Percentiles rank a stretch among this genome's conserved stretches.
Conservation (phyloP, 2,888 invertebrate species). For the Thera obeliscata region DNA sequence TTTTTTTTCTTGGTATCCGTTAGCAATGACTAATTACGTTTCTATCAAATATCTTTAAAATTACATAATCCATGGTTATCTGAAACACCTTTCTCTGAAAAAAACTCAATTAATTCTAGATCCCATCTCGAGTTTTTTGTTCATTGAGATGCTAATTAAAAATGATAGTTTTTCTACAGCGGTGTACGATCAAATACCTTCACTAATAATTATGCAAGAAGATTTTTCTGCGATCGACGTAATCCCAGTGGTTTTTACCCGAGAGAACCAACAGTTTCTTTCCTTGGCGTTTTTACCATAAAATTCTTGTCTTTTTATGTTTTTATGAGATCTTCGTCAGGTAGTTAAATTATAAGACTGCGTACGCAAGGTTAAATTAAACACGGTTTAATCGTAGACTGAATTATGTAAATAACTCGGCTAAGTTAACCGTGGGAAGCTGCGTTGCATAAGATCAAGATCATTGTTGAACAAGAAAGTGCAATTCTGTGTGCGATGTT, state of each 20-base stretch:
- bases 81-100: no score
- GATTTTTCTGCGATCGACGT: neutral
- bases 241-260: neutral
- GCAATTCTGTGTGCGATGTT: constrained; percentile 24
- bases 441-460: constrained; percentile 39
- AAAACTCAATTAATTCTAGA: no score
- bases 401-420: constrained; percentile 26
- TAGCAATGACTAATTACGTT: no score
- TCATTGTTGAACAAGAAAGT: constrained; percentile 36
- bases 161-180: no score
- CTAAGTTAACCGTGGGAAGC: constrained; percentile 36
- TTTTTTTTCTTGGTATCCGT: neutral
- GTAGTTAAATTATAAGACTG: neutral
- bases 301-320: constrained; percentile 8
- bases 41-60: no score
- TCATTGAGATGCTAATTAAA: no score
- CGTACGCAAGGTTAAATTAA: constrained; percentile 23
- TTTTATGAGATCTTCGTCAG: constrained; percentile 1
- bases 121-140: no score
- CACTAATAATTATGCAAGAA: neutral
- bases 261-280: constrained; percentile 3
- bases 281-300: neutral
- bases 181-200: neutral
- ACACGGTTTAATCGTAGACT: constrained; percentile 23
- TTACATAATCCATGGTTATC: no score